Evolutionary conservation across 2,113 vertebrate species (phyloP).

Genomic region (Odontesthes bonariensis): DNA sequence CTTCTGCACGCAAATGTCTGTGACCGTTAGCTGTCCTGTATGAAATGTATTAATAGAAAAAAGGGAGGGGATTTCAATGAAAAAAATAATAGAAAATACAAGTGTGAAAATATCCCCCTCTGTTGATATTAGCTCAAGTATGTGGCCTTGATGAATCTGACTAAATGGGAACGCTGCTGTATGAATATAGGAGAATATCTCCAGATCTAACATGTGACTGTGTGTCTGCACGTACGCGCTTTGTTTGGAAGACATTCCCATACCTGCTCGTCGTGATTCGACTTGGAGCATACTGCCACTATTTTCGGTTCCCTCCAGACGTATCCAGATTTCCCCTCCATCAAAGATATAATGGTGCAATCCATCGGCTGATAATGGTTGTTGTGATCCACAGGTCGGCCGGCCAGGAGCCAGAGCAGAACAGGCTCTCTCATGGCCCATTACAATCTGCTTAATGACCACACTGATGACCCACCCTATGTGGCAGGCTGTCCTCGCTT

Average conservation of each 20-base stretch:
- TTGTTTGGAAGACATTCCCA: neutral
- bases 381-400: conserved; percentile 69
- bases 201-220: conserved; percentile 11
- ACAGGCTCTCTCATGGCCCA: conserved; percentile 78
- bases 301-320: conserved; percentile 41
- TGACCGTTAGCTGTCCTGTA: conserved; percentile 57
- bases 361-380: conserved; percentile 65
- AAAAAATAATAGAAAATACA: neutral
- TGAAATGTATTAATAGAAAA: conserved; percentile 24
- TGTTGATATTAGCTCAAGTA: neutral
- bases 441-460: conserved; percentile 80
- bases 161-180: neutral
- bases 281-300: conserved; percentile 11
- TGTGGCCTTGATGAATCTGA: neutral
- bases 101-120: neutral
- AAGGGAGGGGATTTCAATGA: neutral
- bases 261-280: conserved; percentile 13
- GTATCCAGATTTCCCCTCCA: conserved; percentile 66
- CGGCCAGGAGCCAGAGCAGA: conserved; percentile 69
- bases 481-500: conserved; percentile 58
- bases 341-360: conserved; percentile 78
- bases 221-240: neutral
- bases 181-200: neutral
- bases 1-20: conserved; percentile 53
- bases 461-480: conserved; percentile 74